Conservation (phyloP, 2,888 invertebrate genomes). For the Conops quadrifasciatus region DNA sequence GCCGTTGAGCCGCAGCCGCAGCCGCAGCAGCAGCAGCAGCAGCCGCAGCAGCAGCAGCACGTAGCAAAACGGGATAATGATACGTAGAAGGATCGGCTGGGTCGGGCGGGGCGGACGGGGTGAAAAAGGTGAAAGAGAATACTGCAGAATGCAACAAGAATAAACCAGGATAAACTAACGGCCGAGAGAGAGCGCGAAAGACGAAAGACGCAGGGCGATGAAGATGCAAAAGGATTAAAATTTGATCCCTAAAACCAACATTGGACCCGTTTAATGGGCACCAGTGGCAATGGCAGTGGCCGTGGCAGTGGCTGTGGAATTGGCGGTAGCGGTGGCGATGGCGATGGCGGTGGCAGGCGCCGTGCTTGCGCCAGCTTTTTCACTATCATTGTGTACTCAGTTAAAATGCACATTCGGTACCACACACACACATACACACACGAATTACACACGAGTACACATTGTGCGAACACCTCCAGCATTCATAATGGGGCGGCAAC, state of each 20-base stretch:
- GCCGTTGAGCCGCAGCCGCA: neutral
- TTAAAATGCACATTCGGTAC: conserved; percentile 11
- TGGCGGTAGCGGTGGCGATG: neutral
- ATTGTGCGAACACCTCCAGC: neutral
- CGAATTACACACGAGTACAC: neutral
- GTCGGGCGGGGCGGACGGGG: neutral
- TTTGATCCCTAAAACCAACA: conserved; percentile 34
- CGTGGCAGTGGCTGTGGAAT: neutral
- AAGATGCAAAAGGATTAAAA: conserved; percentile 16
- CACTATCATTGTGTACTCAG: conserved; percentile 29
- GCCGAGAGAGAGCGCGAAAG: neutral
- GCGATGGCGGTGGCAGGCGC: neutral
- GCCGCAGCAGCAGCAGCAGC: too few species aligned
- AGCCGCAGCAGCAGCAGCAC: neutral
- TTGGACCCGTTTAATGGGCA: conserved; percentile 19
- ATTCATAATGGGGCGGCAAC: too few species aligned
- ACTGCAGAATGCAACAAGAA: too few species aligned
- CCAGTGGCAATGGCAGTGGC: conserved; percentile 2
- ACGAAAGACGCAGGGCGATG: neutral
- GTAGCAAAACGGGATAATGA: too few species aligned
- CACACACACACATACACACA: conserved; percentile 1
- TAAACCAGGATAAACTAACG: neutral
- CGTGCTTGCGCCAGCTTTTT: neutral
- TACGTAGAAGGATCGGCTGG: too few species aligned
- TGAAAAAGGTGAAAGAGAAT: too few species aligned